Base-by-base conservation (phyloP, 1,140 invertebrate species). In the Watersipora subatra region DNA sequence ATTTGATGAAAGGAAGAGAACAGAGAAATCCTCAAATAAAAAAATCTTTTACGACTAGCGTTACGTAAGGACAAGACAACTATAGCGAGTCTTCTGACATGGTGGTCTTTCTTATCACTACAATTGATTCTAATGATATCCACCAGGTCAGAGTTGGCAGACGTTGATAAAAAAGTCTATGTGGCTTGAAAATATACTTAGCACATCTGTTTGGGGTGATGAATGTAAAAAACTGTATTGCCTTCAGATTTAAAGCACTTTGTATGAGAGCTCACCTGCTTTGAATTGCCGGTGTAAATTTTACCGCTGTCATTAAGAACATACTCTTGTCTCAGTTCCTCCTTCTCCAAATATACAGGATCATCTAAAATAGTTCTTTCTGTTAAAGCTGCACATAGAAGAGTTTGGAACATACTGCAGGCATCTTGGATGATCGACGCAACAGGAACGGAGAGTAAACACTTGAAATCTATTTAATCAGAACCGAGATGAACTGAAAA, bases 261-360 rank as follows among this genome's bases (percentile, higher is more conserved):
- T 46, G 7, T 46, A n/a, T 12, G n/a, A 12, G n/a, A 46, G n/a
- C 34, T n/a, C 34, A 59, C 27, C 0, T 87, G 80, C 71, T 89
- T 91, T 72, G 88, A 84, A 20, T 86, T 91, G 15, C 92, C 93
- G 64, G 90, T 84, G 85, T 87, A 95, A 72, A 96, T 91, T 20
- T 93, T 81, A 0, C 92, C 92, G n/a, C 87, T 86, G 66, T 95
- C 91, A 67, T 86, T 86, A 74, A 92, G 75, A 0, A 96, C 86
- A 73, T 91, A 92, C 73, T 95, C 93, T 30, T 89, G 85, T 7
- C 88, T 81, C 71, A 86, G 82, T 28, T 85, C 85, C 20, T 89
- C 86, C 46, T 86, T 85, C 1, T 80, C 76, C 78, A 88, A 67
- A 71, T 83, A 88, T 19, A 80, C 78, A 2, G 67, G 28, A 66